A percentile compares a stretch with the other conserved stretches of the same genome.
These are phyloP conservation scores for Pseudocheirus occidentalis DNA, from an alignment of 2,797 vertebrate genomes.

Conservation along the genomic window DNA sequence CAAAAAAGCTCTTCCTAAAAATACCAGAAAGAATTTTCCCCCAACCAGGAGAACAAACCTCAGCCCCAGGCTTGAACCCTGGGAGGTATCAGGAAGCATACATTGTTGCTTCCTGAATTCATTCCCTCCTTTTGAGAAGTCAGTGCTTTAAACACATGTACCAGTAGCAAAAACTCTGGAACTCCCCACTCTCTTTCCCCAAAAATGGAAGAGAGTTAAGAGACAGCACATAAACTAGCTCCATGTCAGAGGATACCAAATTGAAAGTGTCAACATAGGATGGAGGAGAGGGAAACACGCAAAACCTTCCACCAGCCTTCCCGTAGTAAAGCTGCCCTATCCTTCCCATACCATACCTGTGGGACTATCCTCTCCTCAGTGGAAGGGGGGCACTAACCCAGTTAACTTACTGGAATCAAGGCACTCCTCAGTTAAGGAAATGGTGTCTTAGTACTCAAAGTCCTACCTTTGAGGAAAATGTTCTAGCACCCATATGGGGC, in stretches of 20 bases:
- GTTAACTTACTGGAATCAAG: neutral
- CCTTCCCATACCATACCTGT: too few relatives aligned
- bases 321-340: neutral
- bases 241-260: conserved; percentile 16
- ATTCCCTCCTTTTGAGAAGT: conserved; percentile 35
- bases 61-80: conserved; percentile 14
- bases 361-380: neutral
- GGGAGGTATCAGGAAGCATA: neutral
- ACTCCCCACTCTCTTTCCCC: conserved; percentile 2
- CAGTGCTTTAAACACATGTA: conserved; percentile 15
- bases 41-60: neutral
- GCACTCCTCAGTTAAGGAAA: neutral
- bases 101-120: neutral
- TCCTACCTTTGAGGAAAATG: neutral
- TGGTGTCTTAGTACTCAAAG: neutral
- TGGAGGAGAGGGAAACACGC: neutral
- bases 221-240: conserved; percentile 28
- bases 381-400: neutral
- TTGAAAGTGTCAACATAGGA: conserved; percentile 29
- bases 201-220: conserved; percentile 23
- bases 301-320: neutral
- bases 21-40: conserved; percentile 42
- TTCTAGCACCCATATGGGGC: neutral
- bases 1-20: conserved; percentile 52
- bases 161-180: neutral